Conservation (phyloP, 2,797 vertebrate species). For the Morelia viridis region DNA sequence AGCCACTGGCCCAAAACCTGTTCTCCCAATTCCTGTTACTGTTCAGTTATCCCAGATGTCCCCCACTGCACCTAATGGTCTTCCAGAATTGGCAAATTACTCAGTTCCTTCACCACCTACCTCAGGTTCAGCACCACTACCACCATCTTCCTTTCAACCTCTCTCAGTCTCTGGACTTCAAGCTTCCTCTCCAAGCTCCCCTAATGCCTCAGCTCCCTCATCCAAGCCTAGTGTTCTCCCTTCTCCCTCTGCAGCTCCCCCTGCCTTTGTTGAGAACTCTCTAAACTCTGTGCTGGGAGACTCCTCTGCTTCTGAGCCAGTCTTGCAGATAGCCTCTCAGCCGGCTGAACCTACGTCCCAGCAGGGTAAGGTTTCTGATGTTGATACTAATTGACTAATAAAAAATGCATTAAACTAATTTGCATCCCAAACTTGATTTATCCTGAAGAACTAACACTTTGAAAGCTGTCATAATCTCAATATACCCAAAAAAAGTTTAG, state of each 20-base stretch:
- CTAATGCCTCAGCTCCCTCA: conserved; percentile 86
- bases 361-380: conserved; percentile 90
- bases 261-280: conserved; percentile 87
- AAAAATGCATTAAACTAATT: conserved; percentile 52
- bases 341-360: conserved; percentile 82
- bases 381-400: conserved; percentile 76
- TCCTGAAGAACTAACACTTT: conserved; percentile 45
- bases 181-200: conserved; percentile 77
- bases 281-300: conserved; percentile 88
- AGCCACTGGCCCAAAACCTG: conserved; percentile 87
- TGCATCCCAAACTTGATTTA: conserved; percentile 11
- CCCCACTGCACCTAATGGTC: conserved; percentile 81
- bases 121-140: conserved; percentile 77
- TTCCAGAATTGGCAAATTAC: conserved; percentile 78
- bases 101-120: conserved; percentile 75
- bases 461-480: conserved; percentile 40
- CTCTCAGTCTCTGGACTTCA: conserved; percentile 75
- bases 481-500: conserved; percentile 24
- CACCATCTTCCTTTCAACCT: conserved; percentile 74
- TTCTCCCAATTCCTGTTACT: conserved; percentile 85
- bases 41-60: conserved; percentile 84
- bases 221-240: conserved; percentile 96
- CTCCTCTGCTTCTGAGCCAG: conserved; percentile 84
- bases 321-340: conserved; percentile 82
- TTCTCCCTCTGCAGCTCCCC: conserved; percentile 97